Base-by-base conservation (phyloP, 2,888 invertebrate species). In the Oscheius sp. region DNA sequence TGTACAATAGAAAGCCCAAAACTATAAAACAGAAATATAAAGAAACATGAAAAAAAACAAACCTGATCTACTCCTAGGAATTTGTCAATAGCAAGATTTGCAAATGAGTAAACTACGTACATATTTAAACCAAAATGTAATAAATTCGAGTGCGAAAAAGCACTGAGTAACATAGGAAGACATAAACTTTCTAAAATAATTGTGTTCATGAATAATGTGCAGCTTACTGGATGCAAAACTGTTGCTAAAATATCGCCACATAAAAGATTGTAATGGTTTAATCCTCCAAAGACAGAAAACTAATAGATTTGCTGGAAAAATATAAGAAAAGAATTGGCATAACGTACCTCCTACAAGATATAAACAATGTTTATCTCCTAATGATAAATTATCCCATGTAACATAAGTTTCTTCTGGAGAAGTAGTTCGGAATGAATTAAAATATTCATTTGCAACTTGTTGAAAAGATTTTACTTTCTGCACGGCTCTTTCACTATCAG, bases 61-160 rank as follows among this genome's bases (percentile, higher is more conserved):
- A 83, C 81, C 77, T 85, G 83, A 69, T 84, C 84, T 2, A 66
- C 53, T 3, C 86, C 87, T 2, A 87, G 58, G 56, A 85, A 83
- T 27, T 73, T 77, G 63, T 86, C 81, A 29, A 83, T 69, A 18
- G 89, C 53, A n/a, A 76, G 58, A 82, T 91, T 90, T 73, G 91
- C 92, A 88, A 95, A 95, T 88, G 93, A 94, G 89, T 94, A 94
- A 29, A 98, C 91, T 53, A 96, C 97, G 90, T 94, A 96, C 97
- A 99, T 98, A 90, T 99, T 99, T 69, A 94, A 93, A 82, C 93
- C 92, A 75, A 97, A 91, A 90, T 98, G 98, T 78, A 95, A 90
- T 46, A 92, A 89, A 0, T 94, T 94, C 87, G 93, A 93, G 89
- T 98, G 98, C 86, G 96, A 97, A 90, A 98, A 98, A 43, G 94